Base-by-base conservation (phyloP, 2,113 vertebrate genomes). In the Theristicus caerulescens region DNA sequence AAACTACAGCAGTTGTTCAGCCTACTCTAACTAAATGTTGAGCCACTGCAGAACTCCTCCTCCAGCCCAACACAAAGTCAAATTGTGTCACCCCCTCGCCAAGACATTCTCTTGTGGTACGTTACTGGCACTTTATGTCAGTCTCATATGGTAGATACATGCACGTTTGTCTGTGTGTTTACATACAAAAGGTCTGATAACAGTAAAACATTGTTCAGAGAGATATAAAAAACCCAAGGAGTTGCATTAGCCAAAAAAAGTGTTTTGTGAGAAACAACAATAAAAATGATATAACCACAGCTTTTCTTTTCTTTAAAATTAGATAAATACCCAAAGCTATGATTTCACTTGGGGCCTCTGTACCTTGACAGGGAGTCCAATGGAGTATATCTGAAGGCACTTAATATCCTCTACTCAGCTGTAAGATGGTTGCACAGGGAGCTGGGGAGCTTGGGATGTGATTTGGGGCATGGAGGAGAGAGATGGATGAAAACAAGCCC, bases 341-440 rank as follows among this genome's bases (percentile, higher is more conserved):
- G 90, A 97, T 96, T 94, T 96, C 97, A 95, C 95, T 85, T 85
- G 88, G 69, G 85, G 98, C 97, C 97, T 97, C 93, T 88, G 97
- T 98, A 92, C 95, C 94, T 93, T 90, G 96, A 96, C 97, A 79
- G 96, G 96, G 96, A 98, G 97, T 97, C 96, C 92, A 89, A 97
- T 92, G 97, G 96, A 97, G 98, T 97, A 98, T 98, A 97, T 97
- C 98, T 98, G 98, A 99, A 99, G 99, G 99, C 99, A 99, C 99
- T 99, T 99, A 98, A 98, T 98, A 98, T 97, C 97, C 95, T 97
- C 97, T 97, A 97, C 70, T 83, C 90, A 96, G 94, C 95, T 96
- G 95, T 90, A 97, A 77, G 84, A 96, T 95, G 95, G 96, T 76
- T 92, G 96, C 97, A 97, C 95, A 89, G 97, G 97, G 72, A 93